Evolutionary conservation across 2,113 vertebrate species (phyloP).

Genomic region (Toxotes jaculatrix): DNA sequence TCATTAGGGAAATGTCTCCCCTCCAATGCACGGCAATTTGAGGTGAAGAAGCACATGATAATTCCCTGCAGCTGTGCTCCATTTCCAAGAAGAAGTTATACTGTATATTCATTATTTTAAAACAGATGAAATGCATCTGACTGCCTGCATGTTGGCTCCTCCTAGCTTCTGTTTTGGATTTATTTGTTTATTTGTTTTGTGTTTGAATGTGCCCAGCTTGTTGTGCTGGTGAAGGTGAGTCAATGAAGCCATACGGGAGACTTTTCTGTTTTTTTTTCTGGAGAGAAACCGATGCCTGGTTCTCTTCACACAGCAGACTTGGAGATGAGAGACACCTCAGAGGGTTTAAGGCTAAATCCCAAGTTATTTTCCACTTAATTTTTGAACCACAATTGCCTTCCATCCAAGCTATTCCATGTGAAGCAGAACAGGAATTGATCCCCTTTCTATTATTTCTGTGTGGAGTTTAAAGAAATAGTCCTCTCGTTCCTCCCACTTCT

Average conservation of each 20-base stretch:
- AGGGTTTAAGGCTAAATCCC: conserved; percentile 31
- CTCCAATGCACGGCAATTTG: conserved; percentile 47
- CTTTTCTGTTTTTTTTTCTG: conserved; percentile 24
- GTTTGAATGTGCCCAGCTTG: neutral
- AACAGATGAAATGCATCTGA: conserved; percentile 40
- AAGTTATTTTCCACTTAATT: conserved; percentile 47
- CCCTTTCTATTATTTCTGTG: conserved; percentile 28
- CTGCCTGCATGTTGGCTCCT: conserved; percentile 30
- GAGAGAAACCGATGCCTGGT: neutral
- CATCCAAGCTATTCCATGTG: conserved; percentile 6
- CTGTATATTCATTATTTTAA: conserved; percentile 35
- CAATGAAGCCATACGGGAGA: conserved; percentile 15
- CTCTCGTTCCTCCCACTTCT: conserved; percentile 6
- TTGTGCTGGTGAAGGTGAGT: conserved; percentile 20
- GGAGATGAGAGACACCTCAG: neutral
- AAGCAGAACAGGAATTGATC: conserved; percentile 31
- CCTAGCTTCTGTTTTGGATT: conserved; percentile 21
- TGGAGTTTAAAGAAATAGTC: conserved; percentile 30
- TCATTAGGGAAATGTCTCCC: conserved; percentile 53
- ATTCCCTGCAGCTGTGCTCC: conserved; percentile 46
- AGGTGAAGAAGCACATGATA: conserved; percentile 43
- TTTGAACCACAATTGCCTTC: conserved; percentile 24
- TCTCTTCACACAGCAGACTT: conserved; percentile 3
- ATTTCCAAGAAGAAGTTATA: conserved; percentile 10
- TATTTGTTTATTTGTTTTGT: conserved; percentile 13